Percentiles rank a stretch among this genome's conserved stretches.
phyloP scores from a whole-genome alignment of 2,888 invertebrate species.

The Boloria euphrosyne region DNA sequence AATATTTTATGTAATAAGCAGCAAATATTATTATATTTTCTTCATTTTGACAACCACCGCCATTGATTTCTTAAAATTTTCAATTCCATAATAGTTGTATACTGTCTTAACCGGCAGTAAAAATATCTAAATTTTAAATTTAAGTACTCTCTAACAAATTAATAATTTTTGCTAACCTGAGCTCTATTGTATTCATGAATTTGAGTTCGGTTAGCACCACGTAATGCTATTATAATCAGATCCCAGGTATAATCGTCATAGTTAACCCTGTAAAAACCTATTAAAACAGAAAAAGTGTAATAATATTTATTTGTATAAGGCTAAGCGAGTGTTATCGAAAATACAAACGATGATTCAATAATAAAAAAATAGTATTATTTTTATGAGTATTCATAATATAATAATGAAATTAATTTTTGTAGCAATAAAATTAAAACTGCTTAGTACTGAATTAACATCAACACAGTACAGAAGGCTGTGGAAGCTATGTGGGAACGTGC shows the following conservation, averaged over 20 bases:
- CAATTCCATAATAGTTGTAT: not conserved
- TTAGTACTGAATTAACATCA: no score
- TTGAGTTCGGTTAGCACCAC: slow-evolving; percentile 24
- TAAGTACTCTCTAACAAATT: not conserved
- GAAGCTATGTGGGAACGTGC: no score
- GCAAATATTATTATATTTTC: not conserved
- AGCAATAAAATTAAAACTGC: not conserved
- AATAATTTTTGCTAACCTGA: slow-evolving; percentile 28
- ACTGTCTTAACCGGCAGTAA: not conserved
- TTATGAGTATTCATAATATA: no score
- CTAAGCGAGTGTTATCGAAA: no score
- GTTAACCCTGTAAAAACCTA: slow-evolving; percentile 86
- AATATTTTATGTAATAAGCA: not conserved
- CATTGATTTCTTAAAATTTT: no score
- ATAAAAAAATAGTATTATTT: no score
- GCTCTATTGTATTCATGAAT: slow-evolving; percentile 41
- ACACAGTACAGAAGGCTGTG: no score
- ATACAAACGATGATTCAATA: no score
- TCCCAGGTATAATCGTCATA: slow-evolving; percentile 84
- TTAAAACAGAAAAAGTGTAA: slow-evolving; percentile 5
- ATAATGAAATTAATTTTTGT: no score
- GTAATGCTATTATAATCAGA: slow-evolving; percentile 56
- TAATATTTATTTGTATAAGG: not conserved
- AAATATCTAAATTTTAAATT: not conserved
- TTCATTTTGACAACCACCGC: no score